Conservation (phyloP, 2,888 invertebrate genomes). For the Tenthredo notha region DNA sequence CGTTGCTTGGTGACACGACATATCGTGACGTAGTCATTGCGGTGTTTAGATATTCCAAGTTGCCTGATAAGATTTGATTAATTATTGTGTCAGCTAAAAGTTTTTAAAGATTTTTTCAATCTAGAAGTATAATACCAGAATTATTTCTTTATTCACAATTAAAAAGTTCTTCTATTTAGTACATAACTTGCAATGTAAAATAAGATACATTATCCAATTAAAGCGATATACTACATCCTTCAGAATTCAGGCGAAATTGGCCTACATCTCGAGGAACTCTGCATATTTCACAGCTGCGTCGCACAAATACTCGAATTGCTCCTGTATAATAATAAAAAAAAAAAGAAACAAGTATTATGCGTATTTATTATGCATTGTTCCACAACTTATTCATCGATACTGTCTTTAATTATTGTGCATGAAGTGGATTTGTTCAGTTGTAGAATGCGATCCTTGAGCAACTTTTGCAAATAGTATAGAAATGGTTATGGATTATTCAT, state of each 20-base stretch:
- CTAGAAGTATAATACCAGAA: background rate
- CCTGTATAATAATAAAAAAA: slow-evolving; percentile 66
- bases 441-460: background rate
- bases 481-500: background rate
- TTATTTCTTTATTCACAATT: background rate
- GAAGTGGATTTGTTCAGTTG: background rate
- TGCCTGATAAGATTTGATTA: background rate
- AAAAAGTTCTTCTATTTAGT: background rate
- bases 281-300: slow-evolving; percentile 73
- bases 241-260: slow-evolving; percentile 67
- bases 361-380: background rate
- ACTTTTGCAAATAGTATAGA: background rate
- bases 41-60: background rate
- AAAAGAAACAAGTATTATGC: background rate
- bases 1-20: background rate
- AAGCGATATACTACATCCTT: background rate
- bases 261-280: slow-evolving; percentile 72
- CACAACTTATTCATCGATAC: background rate
- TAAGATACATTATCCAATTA: background rate
- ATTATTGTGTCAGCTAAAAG: background rate
- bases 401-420: background rate
- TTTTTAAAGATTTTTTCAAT: background rate
- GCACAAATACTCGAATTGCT: slow-evolving; percentile 76
- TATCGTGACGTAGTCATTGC: background rate
- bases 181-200: background rate